Conservation (phyloP, 2,888 invertebrate species). For the Sarcophaga rosellei region DNA sequence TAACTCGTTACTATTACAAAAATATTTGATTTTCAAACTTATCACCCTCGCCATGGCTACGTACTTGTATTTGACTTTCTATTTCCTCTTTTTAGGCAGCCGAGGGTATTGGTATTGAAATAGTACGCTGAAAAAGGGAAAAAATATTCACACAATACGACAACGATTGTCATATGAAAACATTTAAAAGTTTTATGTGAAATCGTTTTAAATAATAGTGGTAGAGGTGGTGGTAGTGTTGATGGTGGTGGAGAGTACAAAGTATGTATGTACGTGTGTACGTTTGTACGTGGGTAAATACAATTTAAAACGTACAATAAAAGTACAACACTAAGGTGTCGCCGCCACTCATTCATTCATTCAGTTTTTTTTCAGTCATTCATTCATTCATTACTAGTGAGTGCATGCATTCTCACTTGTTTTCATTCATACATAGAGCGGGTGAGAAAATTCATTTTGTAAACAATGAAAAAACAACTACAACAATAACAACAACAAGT, state of each 20-base stretch:
- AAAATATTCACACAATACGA: background rate
- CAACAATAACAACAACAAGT: background rate
- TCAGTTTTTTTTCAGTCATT: background rate
- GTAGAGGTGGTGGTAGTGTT: background rate
- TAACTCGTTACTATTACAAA: no score
- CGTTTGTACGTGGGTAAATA: no score
- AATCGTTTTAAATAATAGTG: background rate
- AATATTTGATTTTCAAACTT: background rate
- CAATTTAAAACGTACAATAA: background rate
- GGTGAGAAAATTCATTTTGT: slow-evolving; percentile 44
- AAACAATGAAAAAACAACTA: slow-evolving; percentile 4
- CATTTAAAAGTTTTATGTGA: background rate
- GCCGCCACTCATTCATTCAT: slow-evolving; percentile 36
- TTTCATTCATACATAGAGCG: slow-evolving; percentile 1
- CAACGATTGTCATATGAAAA: background rate
- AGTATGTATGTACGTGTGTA: slow-evolving; percentile 1
- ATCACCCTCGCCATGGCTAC: background rate
- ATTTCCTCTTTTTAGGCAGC: background rate
- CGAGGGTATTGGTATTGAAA: background rate
- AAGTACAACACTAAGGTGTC: slow-evolving; percentile 41
- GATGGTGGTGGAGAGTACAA: slow-evolving; percentile 20
- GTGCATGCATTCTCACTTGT: slow-evolving; percentile 7
- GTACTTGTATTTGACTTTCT: background rate
- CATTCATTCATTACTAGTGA: slow-evolving; percentile 3
- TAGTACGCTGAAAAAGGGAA: background rate